Percentiles rank a stretch among this genome's conserved stretches.
These are phyloP conservation scores for Papilio protenor DNA, from an alignment of 2,888 invertebrate species.

Conservation along the genomic window DNA sequence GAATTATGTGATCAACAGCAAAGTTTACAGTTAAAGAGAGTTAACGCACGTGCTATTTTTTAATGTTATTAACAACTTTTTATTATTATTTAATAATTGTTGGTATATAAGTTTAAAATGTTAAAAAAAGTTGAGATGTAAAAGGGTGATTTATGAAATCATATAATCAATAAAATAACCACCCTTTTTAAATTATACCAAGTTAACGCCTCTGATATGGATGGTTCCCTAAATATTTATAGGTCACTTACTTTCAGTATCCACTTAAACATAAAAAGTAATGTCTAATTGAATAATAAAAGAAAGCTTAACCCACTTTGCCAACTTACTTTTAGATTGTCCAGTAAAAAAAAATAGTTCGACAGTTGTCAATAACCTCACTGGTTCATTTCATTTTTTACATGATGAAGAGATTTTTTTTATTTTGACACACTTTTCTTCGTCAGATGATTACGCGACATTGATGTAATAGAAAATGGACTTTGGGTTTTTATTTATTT, in stretches of 20 bases:
- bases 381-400: constrained; percentile 34
- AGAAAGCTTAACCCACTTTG: constrained; percentile 32
- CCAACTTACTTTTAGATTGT: constrained; percentile 17
- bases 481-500: constrained; percentile 53
- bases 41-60: background rate
- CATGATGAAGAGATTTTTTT: constrained; percentile 56
- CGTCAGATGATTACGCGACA: constrained; percentile 70
- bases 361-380: constrained; percentile 35
- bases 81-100: too few species aligned
- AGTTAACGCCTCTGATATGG: constrained; percentile 9
- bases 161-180: background rate
- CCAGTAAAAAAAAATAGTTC: constrained; percentile 27
- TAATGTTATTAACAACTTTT: background rate
- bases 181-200: constrained; percentile 16
- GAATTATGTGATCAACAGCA: background rate
- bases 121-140: background rate
- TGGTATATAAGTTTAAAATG: background rate
- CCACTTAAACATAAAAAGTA: constrained; percentile 37
- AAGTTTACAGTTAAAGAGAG: background rate
- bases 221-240: constrained; percentile 19
- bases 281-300: constrained; percentile 43
- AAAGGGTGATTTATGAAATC: background rate
- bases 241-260: constrained; percentile 2
- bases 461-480: constrained; percentile 63
- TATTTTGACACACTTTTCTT: constrained; percentile 69